phyloP scores from a whole-genome alignment of 2,113 vertebrate species.

The Dromas ardeola region DNA sequence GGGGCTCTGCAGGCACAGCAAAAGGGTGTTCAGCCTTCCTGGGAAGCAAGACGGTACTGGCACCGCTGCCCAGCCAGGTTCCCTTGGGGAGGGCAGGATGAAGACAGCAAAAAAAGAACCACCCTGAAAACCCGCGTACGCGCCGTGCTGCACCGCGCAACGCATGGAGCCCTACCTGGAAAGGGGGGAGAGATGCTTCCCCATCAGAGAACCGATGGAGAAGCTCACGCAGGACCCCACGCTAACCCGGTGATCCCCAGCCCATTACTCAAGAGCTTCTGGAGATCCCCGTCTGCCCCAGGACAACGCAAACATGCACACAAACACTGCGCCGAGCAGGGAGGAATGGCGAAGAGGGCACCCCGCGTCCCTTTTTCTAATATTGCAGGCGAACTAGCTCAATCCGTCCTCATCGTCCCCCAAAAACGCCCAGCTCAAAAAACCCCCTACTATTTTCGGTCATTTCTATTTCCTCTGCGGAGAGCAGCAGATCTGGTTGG shows the following conservation, averaged over 20 bases:
- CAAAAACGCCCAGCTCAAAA: background rate
- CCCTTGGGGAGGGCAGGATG: background rate
- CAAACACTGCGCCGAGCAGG: background rate
- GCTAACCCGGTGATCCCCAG: background rate
- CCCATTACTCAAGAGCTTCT: background rate
- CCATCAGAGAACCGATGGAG: background rate
- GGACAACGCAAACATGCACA: accelerated
- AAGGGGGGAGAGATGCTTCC: background rate
- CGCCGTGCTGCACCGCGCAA: background rate
- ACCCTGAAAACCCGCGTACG: background rate
- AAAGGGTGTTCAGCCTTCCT: background rate
- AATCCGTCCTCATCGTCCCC: background rate
- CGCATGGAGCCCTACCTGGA: accelerated
- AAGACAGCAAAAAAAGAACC: background rate
- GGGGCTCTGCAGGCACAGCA: background rate
- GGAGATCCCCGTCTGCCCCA: background rate
- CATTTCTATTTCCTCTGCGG: background rate
- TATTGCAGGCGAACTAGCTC: background rate
- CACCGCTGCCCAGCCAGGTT: background rate
- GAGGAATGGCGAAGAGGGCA: background rate
- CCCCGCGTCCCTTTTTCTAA: background rate
- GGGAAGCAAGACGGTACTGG: background rate
- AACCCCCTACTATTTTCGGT: background rate
- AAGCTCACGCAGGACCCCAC: background rate
- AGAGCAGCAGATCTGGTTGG: background rate